phyloP scores from a whole-genome alignment of 2,888 invertebrate species.

The Chymomyza fuscimana region DNA sequence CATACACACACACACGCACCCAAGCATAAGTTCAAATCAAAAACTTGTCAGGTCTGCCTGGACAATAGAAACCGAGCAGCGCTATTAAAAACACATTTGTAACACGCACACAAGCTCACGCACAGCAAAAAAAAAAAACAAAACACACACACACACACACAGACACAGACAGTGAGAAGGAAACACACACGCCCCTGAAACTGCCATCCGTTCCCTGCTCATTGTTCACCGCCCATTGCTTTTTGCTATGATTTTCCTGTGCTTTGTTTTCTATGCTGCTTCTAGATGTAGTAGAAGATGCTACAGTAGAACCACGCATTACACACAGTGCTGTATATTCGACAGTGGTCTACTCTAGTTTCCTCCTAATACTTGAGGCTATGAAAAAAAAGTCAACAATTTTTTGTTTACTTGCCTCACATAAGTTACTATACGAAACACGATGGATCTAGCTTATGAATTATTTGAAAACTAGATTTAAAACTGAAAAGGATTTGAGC shows the following conservation, averaged over 20 bases:
- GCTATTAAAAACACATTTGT: conserved; percentile 22
- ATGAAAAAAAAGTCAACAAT: too few relatives aligned
- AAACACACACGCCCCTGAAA: too few relatives aligned
- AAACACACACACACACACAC: background rate
- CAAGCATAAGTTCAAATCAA: background rate
- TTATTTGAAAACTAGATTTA: too few relatives aligned
- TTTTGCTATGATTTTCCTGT: background rate
- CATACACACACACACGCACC: too few relatives aligned
- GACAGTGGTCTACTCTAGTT: too few relatives aligned
- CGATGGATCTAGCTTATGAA: too few relatives aligned
- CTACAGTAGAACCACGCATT: background rate
- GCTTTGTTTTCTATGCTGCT: background rate
- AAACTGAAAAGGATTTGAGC: too few relatives aligned
- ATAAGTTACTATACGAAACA: too few relatives aligned
- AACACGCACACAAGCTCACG: conserved; percentile 30
- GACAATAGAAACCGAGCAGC: background rate
- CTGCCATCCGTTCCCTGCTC: background rate
- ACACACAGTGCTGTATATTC: too few relatives aligned
- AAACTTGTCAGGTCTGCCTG: background rate
- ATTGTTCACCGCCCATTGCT: background rate
- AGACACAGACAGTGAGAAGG: background rate
- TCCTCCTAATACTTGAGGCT: too few relatives aligned
- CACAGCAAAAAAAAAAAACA: conserved; percentile 7
- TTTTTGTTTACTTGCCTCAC: too few relatives aligned
- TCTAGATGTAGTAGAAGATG: background rate